These are phyloP conservation scores for Lasioglossum albipes DNA, from an alignment of 1,140 invertebrate species.

Conservation along the genomic window DNA sequence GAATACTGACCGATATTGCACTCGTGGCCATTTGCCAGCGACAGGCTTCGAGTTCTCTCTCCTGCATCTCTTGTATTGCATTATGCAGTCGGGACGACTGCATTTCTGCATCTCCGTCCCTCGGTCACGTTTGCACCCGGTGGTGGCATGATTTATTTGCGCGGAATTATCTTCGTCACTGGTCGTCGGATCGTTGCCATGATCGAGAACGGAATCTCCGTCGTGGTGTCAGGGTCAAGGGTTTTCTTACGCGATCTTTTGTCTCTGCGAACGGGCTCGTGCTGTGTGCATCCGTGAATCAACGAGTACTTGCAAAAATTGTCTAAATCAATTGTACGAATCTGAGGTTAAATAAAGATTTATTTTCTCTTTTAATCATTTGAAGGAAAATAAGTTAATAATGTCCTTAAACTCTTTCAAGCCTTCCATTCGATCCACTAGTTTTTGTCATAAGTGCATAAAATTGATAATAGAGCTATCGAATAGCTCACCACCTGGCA, in stretches of 20 bases:
- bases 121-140: neutral
- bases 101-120: slow-evolving; percentile 17
- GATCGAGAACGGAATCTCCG: slow-evolving; percentile 29
- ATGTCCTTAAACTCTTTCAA: too few species aligned
- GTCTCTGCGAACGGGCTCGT: neutral
- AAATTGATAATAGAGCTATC: too few species aligned
- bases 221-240: slow-evolving; percentile 46
- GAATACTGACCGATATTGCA: slow-evolving; percentile 58
- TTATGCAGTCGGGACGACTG: slow-evolving; percentile 50
- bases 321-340: too few species aligned
- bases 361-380: too few species aligned
- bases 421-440: too few species aligned
- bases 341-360: too few species aligned
- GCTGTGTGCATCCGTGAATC: too few species aligned
- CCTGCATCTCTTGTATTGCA: slow-evolving; percentile 37
- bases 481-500: too few species aligned
- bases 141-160: slow-evolving; percentile 58
- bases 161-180: slow-evolving; percentile 51
- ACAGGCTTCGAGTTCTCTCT: slow-evolving; percentile 13
- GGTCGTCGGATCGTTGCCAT: slow-evolving; percentile 28
- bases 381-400: too few species aligned
- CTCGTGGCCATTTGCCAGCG: slow-evolving; percentile 58
- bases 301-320: too few species aligned
- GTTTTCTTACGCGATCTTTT: neutral
- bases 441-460: too few species aligned